These are phyloP conservation scores for Hyaena hyaena DNA, from an alignment of 2,113 vertebrate species.

Conservation along the genomic window DNA sequence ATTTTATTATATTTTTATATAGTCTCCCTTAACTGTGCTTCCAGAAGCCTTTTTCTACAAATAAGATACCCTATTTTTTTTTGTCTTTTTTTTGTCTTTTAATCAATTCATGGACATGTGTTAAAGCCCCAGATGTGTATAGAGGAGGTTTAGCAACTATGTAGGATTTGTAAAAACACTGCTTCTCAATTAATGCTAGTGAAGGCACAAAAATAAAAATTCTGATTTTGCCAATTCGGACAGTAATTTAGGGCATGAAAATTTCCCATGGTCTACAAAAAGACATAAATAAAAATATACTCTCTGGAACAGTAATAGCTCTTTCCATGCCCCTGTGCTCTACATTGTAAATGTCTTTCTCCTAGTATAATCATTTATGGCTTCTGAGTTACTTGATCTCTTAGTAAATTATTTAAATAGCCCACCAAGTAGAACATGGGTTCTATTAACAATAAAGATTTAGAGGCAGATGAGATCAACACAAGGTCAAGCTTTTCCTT, in stretches of 20 bases:
- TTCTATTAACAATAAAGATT: conserved; percentile 57
- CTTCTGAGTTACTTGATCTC: conserved; percentile 43
- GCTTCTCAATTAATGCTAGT: not conserved
- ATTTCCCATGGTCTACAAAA: not conserved
- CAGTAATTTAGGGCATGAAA: not conserved
- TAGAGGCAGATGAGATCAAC: not conserved
- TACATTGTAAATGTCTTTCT: conserved; percentile 47
- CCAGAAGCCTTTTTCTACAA: not conserved
- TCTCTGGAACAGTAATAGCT: not conserved
- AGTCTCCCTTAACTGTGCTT: not conserved
- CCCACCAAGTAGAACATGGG: not conserved
- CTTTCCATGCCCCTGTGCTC: not conserved
- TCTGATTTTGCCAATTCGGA: not conserved
- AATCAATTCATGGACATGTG: not conserved
- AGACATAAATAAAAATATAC: not conserved
- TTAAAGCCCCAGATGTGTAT: not conserved
- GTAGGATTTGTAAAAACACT: not conserved
- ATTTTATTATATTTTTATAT: not conserved
- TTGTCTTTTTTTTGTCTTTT: conserved; percentile 26
- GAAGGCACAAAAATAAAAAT: not conserved
- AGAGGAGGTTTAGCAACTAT: not conserved
- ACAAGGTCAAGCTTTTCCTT: not conserved
- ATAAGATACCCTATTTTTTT: not conserved
- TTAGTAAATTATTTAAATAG: conserved; percentile 68
- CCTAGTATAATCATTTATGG: not conserved